Evolutionary conservation across 2,113 vertebrate genomes (phyloP).

Genomic region (Elaphurus davidianus): DNA sequence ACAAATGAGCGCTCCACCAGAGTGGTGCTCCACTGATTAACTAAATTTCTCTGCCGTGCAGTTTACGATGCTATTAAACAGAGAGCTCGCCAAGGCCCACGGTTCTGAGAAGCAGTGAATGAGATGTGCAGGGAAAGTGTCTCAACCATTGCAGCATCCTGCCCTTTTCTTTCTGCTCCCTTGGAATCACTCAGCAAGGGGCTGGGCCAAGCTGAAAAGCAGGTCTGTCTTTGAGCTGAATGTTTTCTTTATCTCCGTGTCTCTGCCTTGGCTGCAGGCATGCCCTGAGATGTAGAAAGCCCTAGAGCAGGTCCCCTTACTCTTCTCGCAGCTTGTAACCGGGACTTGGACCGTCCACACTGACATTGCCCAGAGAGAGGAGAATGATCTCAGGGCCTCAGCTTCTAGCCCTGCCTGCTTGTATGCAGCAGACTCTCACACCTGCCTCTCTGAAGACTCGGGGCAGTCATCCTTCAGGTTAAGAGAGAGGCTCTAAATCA

Average conservation of each 20-base stretch:
- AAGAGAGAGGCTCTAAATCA: neutral
- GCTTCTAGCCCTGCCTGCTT: neutral
- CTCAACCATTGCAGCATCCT: neutral
- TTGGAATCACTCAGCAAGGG: neutral
- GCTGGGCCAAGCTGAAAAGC: neutral
- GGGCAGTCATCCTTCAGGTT: neutral
- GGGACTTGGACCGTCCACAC: no score
- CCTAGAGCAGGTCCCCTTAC: neutral
- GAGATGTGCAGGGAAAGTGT: neutral
- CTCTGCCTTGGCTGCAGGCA: neutral
- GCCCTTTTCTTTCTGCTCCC: neutral
- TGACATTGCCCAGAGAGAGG: no score
- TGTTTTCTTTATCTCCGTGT: neutral
- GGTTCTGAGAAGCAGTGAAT: neutral
- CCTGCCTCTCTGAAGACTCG: neutral
- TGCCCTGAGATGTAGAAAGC: neutral
- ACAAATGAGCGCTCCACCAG: neutral
- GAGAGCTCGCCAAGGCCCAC: neutral
- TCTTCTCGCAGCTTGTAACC: neutral
- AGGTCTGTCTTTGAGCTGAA: neutral
- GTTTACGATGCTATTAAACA: neutral
- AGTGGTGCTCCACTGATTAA: neutral
- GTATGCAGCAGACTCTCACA: neutral
- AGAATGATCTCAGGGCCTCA: neutral
- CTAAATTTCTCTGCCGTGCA: neutral